These are phyloP conservation scores for Acleris laterana DNA, from an alignment of 2,888 invertebrate genomes.

Conservation along the genomic window DNA sequence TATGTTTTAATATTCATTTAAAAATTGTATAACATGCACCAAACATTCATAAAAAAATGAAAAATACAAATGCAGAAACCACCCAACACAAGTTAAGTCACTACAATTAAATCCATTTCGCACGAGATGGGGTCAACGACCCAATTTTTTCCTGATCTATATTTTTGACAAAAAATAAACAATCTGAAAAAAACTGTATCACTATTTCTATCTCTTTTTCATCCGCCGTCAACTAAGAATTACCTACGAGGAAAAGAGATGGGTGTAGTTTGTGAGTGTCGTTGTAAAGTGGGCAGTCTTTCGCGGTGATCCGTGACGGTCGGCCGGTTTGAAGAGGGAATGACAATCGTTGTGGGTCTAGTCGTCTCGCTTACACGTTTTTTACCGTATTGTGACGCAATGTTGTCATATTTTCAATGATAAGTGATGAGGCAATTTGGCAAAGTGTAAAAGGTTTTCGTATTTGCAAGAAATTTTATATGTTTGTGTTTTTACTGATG, in stretches of 20 bases:
- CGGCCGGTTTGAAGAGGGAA: constrained; percentile 74
- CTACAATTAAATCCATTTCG: constrained; percentile 44
- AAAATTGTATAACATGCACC: no score
- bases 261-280: constrained; percentile 49
- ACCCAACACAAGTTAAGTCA: neutral
- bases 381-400: constrained; percentile 48
- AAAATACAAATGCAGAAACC: neutral
- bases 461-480: neutral
- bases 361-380: constrained; percentile 62
- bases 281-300: constrained; percentile 73
- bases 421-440: constrained; percentile 29
- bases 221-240: constrained; percentile 35
- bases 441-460: constrained; percentile 12
- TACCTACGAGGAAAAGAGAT: constrained; percentile 57
- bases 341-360: constrained; percentile 56
- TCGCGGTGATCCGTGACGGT: constrained; percentile 74
- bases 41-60: neutral
- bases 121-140: constrained; percentile 69
- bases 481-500: neutral
- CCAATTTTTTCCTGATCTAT: constrained; percentile 79
- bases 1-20: no score
- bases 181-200: constrained; percentile 57
- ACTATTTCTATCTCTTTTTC: constrained; percentile 52
- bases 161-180: constrained; percentile 75
- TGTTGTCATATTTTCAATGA: constrained; percentile 35